Base-by-base conservation (phyloP, 2,797 vertebrate genomes). In the Picus viridis region DNA sequence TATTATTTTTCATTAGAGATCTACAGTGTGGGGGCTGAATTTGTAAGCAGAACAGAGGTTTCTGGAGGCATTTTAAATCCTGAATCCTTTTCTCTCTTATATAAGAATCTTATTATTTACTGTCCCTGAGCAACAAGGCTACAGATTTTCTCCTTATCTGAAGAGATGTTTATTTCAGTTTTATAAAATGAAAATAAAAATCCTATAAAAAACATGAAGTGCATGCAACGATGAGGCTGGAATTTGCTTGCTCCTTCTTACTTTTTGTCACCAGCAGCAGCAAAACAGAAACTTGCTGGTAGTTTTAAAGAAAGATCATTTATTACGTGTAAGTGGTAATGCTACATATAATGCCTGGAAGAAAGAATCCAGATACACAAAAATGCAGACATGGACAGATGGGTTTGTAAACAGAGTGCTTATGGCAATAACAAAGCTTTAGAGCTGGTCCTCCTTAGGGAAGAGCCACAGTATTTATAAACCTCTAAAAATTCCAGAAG, bases 1-100 rank as follows among this genome's bases (percentile, higher is more conserved):
- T 93, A 89, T 87, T 89, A 83, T 86, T 89, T 76, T 86, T 92
- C 61, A 89, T 93, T 93, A 93, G 15, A 71, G 64, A 80, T 57
- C n/a, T 89, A 20, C 69, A 65, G 6, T 10, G 2, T 1, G 4
- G 67, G 54, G 73, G 22, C 9, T 27, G 9, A 72, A 85, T 92
- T 81, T 90, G 57, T 83, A 75, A 95, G 71, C 61, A 89, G 47
- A 68, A 24, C 22, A 77, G 34, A 51, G 77, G 34, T 88, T 94
- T 93, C 94, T 59, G 81, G 34, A 85, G 75, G 73, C 82, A 79
- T 89, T 92, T 87, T 86, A 91, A 89, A 83, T 75, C 65, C 76
- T 56, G 39, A 89, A 54, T 80, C 3, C 20, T 77, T 53, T 78
- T 39, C 49, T 64, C 6, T 88, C 32, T 59, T 85, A 71, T 61